phyloP scores from a whole-genome alignment of 2,888 invertebrate species.

The Baronia brevicornis region DNA sequence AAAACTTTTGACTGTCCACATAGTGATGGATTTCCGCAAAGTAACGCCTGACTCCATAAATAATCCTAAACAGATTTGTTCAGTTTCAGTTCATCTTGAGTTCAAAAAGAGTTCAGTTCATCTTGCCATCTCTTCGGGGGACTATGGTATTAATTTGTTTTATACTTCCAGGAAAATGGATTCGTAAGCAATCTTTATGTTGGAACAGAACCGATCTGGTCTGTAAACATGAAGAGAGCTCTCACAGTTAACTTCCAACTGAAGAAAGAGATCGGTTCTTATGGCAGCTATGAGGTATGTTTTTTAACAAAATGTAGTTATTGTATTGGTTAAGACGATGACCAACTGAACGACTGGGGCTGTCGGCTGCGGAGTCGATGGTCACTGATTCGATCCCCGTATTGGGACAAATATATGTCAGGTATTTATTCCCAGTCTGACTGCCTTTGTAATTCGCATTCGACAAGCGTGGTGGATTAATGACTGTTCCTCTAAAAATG shows the following conservation, averaged over 20 bases:
- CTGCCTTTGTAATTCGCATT: not conserved
- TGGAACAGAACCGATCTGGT: slow-evolving; percentile 76
- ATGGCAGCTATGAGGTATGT: slow-evolving; percentile 47
- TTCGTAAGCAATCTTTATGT: slow-evolving; percentile 47
- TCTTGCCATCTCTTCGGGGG: no score
- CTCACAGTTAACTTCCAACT: slow-evolving; percentile 79
- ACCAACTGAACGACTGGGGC: no score
- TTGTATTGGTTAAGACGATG: no score
- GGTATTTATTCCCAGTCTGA: no score
- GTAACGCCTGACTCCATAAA: no score
- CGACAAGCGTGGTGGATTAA: not conserved
- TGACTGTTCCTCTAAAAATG: no score
- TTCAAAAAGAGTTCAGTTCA: no score
- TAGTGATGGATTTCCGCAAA: no score
- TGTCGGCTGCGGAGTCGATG: no score
- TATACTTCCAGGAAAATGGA: slow-evolving; percentile 46
- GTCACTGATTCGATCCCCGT: no score
- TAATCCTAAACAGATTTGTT: not conserved
- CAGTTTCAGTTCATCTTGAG: not conserved
- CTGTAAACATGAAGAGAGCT: slow-evolving; percentile 80
- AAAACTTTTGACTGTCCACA: no score
- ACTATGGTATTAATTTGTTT: not conserved
- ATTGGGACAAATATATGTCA: no score
- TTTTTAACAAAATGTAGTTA: not conserved
- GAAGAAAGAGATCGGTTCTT: slow-evolving; percentile 48